Evolutionary conservation across 2,888 invertebrate genomes (phyloP).

Genomic region (Oscheius sp.): DNA sequence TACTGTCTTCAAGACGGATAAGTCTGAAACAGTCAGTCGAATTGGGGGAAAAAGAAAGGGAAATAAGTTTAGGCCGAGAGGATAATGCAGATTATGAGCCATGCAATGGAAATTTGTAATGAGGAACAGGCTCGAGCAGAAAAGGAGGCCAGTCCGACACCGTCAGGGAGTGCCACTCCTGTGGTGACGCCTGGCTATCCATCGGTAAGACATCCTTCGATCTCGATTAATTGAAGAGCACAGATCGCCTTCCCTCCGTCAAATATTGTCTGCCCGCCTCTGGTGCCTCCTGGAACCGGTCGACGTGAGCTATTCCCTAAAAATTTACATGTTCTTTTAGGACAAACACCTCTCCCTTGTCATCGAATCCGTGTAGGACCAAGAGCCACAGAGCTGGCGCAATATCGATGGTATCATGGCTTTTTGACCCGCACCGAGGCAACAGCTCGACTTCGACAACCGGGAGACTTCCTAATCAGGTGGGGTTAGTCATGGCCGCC

Average conservation of each 20-base stretch:
- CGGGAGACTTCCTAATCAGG: slow-evolving; percentile 32
- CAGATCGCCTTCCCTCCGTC: slow-evolving; percentile 1
- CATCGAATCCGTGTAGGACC: slow-evolving; percentile 8
- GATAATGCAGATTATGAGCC: slow-evolving; percentile 22
- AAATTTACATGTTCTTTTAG: not conserved
- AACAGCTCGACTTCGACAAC: not conserved
- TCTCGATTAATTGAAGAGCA: not conserved
- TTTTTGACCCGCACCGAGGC: slow-evolving; percentile 18
- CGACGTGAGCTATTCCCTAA: not conserved
- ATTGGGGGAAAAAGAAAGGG: not conserved
- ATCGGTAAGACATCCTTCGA: not conserved
- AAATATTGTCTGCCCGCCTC: not conserved
- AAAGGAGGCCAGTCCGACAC: not conserved
- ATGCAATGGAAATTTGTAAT: slow-evolving; percentile 20
- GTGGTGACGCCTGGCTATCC: not conserved
- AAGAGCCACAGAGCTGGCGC: slow-evolving; percentile 13
- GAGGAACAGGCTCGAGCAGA: slow-evolving; percentile 5
- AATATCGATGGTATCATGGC: slow-evolving; percentile 32
- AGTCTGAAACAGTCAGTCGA: not conserved
- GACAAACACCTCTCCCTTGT: slow-evolving; percentile 9
- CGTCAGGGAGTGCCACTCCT: slow-evolving; percentile 2
- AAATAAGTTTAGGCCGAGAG: not conserved
- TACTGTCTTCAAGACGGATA: slow-evolving; percentile 15
- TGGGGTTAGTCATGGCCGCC: not conserved
- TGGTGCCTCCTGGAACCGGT: not conserved